Evolutionary conservation across 2,888 invertebrate species (phyloP), one percentile per base, ranked within the genome.

Genomic region (Empis stercorea): DNA sequence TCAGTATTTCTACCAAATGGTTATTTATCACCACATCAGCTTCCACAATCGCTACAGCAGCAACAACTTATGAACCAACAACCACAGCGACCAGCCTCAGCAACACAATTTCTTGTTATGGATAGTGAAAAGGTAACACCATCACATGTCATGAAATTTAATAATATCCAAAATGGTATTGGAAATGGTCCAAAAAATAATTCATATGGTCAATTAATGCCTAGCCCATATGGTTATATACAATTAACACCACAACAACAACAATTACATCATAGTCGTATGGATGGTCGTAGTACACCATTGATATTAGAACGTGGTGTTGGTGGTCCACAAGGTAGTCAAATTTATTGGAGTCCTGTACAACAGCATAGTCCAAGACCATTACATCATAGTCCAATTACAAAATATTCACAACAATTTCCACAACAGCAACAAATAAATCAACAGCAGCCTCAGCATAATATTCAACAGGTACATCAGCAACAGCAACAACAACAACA

Each of bases 331-430:
- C 59, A 62, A 45, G 52, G 54, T 0, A 66, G 65, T 48, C 66
- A 65, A 49, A 62, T 65, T 15, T 67, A 66, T 46, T 62, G 64
- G 62, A 61, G 61, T 43, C 64, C 65, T 10, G 50, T 58, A 23
- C 56, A 57, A 4, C 57, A 60, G 49, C 59, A 62, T 44, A 52
- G 57, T 42, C 57, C 56, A 41, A 56, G 57, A 48, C 46, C 53
- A 45, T 27, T 27, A 3, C 27, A 32, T 17, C 30, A 43, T 9
- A 43, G 43, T 32, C 53, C 58, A 10, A 51, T 60, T 46, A 55
- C 57, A 30, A 53, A 57, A 23, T 62, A 57, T 56, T 56, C 62
- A 16, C 56, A 59, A 32, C 59, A 58, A 51, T 56, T 52, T 42
- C 46, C 49, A 3, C 50, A 51, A 10, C 38, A 30, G 32, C 46